Evolutionary conservation across 2,113 vertebrate species (phyloP), one percentile per base, ranked within the genome.

Genomic region (Lipotes vexillifer): DNA sequence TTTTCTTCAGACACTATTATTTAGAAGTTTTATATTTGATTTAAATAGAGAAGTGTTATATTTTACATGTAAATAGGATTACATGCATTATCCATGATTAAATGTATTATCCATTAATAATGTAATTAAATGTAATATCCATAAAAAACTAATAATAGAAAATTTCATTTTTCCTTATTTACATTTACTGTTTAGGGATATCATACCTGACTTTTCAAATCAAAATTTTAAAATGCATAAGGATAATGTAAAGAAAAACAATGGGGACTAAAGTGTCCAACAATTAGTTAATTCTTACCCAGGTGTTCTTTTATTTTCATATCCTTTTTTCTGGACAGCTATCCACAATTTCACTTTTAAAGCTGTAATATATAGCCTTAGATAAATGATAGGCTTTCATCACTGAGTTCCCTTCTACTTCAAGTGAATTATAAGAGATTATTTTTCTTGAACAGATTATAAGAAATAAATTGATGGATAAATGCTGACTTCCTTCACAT

Each of bases 1-100:
- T 93, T 97, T 81, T 90, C 74, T 74, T 90, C 25, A 97, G 27
- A 8, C 14, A 88, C 8, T 83, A 27, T 95, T 82, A 97, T 88
- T 93, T 96, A 41, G 44, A 77, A 85, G 2, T 87, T 98, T 97
- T 12, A 41, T 21, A 1, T 88, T 95, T 57, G 7, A 55, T 84
- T 97, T 38, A 63, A 86, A 92, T 92, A 17, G 23, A 94, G 38
- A 38, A 90, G 74, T 59, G 4, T 59, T 33, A 89, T 29, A 52
- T 75, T 97, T 17, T 55, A 97, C 90, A n/a, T 23, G 31, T n/a
- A 46, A 52, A 52, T 52, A 52, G 49, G 49, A 52, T 17, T 52
- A 52, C 15, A 52, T 52, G 49, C 17, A 52, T 52, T 52, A 52
- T 52, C 49, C 49, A 52, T 15, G 5, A 52, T 52, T 52, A 52